Evolutionary conservation across 2,888 invertebrate species (phyloP).

Genomic region (Cantharis rufa): DNA sequence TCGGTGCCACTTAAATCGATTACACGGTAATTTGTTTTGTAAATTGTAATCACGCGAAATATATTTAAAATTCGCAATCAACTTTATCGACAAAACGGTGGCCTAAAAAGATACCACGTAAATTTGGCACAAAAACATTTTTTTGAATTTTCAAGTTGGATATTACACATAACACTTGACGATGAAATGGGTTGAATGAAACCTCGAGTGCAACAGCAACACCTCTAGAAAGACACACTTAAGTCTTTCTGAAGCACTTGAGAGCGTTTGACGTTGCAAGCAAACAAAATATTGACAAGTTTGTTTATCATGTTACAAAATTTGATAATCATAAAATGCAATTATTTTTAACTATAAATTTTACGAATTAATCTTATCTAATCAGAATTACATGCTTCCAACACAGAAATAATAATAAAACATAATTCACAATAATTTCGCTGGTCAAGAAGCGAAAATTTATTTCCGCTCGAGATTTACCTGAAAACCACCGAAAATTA

Average conservation of each 20-base stretch:
- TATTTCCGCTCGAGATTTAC: not conserved
- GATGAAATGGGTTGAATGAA: not conserved
- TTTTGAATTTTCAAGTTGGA: not conserved
- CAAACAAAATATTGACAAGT: not conserved
- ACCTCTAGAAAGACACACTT: not conserved
- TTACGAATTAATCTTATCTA: not conserved
- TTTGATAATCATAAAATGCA: not conserved
- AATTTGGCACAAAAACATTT: not conserved
- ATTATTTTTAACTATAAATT: not conserved
- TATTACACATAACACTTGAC: not conserved
- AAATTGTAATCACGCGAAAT: not conserved
- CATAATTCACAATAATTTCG: not conserved
- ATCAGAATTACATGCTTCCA: not conserved
- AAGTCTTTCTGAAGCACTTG: not conserved
- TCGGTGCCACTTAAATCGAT: not conserved
- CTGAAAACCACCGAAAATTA: not conserved
- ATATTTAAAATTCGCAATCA: not conserved
- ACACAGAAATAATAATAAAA: not conserved
- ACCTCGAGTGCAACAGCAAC: not conserved
- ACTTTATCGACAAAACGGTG: not conserved
- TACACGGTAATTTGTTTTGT: not conserved
- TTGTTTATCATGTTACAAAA: not conserved
- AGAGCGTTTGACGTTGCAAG: not conserved
- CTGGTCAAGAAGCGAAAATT: not conserved
- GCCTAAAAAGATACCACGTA: not conserved